Base-by-base conservation (phyloP, 2,113 vertebrate genomes). In the Pelusios castaneus region DNA sequence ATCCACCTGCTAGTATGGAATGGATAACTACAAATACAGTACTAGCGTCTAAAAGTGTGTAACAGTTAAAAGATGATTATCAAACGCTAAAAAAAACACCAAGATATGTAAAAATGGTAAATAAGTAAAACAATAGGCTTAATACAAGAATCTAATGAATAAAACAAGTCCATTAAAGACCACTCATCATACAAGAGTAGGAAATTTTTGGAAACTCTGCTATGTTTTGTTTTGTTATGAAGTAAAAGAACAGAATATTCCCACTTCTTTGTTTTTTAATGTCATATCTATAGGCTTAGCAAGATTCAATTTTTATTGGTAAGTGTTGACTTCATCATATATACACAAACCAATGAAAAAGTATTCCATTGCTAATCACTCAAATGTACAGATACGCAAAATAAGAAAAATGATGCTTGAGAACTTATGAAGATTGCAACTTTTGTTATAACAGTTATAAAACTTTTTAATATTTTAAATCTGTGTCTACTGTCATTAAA, bases 1-100 rank as follows among this genome's bases (percentile, higher is more conserved):
- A 27, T 4, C 0, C 73, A 0, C 41, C 45, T 3, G 1, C 21
- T 82, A 24, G 13, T 41, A 27, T 25, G 60, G 51, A 83, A 92
- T 16, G n/a, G n/a, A 70, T 21, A 70, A 38, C n/a, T 3, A 8
- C 0, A 56, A 56, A 81, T 43, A 27, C 43, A 45, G 49, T 9
- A 0, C 1, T 12, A 49, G 85, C 89, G 88, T 93, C 81, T 88
- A 55, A 55, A 78, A 73, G 76, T 34, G 73, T 14, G 11, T 75
- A 51, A 45, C 10, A 38, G 51, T 31, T n/a, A 82, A 89, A 91
- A 91, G 76, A 1, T 17, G 81, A 56, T 77, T 29, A 0, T 92
- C 85, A 82, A 5, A 12, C 10, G 1, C 3, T 45, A 82, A 58
- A 82, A 91, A 85, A 91, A 43, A 8, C 54, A 54, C 0, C 14